These are phyloP conservation scores for Artibeus lituratus DNA, from an alignment of 2,797 vertebrate species.

Conservation along the genomic window DNA sequence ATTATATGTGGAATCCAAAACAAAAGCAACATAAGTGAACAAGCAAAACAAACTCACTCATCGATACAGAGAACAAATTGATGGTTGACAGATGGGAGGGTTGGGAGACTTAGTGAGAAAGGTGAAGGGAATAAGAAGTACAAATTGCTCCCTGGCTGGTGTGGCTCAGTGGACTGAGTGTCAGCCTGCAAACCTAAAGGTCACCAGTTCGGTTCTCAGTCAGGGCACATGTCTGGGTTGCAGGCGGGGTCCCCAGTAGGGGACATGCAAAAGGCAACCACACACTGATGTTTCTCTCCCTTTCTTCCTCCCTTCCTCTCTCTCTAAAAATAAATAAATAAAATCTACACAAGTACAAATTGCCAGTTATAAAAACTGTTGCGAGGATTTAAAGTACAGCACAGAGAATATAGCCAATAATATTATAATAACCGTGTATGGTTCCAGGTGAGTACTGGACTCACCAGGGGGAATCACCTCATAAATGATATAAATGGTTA, in stretches of 20 bases:
- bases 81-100: neutral
- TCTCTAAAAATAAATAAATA: no score
- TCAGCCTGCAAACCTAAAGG: no score
- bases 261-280: no score
- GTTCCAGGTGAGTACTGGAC: neutral
- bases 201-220: no score
- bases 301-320: no score
- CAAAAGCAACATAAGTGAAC: neutral
- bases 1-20: neutral
- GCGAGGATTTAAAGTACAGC: neutral
- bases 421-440: neutral
- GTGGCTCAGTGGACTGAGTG: no score
- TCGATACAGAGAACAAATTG: neutral
- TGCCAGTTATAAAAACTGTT: neutral
- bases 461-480: neutral
- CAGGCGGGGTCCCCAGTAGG: no score
- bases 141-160: neutral
- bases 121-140: neutral
- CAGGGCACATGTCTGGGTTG: no score
- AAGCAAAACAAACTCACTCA: neutral
- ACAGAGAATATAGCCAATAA: neutral
- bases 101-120: neutral
- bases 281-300: no score
- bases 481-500: neutral
- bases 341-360: neutral